These are phyloP conservation scores for Pelobates cultripes DNA, from an alignment of 2,797 vertebrate genomes.

Conservation along the genomic window DNA sequence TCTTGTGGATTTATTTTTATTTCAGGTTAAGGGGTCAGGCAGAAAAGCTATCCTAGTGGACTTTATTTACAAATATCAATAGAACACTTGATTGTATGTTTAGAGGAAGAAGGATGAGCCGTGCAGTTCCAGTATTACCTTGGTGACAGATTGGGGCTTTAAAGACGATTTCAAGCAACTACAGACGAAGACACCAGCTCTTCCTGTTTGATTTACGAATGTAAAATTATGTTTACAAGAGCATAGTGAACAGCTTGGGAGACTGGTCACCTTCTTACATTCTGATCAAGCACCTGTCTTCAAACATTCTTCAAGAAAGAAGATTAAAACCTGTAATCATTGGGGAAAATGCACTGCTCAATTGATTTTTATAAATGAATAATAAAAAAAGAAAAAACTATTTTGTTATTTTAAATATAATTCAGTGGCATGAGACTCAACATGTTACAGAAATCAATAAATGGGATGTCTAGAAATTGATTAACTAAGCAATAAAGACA, in stretches of 20 bases:
- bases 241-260: neutral
- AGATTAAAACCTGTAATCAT: neutral
- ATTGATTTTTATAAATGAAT: too few species aligned
- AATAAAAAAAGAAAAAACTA: too few species aligned
- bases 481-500: too few species aligned
- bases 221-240: slow-evolving; percentile 48
- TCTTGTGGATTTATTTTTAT: slow-evolving; percentile 74
- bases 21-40: slow-evolving; percentile 77
- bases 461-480: too few species aligned
- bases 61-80: slow-evolving; percentile 76
- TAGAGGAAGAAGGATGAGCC: slow-evolving; percentile 71
- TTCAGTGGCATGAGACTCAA: too few species aligned
- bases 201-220: slow-evolving; percentile 54
- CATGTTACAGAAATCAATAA: too few species aligned
- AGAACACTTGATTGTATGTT: slow-evolving; percentile 61
- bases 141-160: slow-evolving; percentile 70
- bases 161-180: slow-evolving; percentile 39
- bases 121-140: slow-evolving; percentile 45
- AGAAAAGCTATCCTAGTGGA: slow-evolving; percentile 66
- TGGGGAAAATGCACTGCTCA: too few species aligned
- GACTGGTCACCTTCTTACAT: neutral
- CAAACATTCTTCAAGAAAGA: too few species aligned
- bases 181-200: slow-evolving; percentile 27
- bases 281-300: neutral
- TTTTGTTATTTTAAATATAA: too few species aligned